These are phyloP conservation scores for Tetrax tetrax DNA, from an alignment of 2,113 vertebrate genomes.

Conservation along the genomic window DNA sequence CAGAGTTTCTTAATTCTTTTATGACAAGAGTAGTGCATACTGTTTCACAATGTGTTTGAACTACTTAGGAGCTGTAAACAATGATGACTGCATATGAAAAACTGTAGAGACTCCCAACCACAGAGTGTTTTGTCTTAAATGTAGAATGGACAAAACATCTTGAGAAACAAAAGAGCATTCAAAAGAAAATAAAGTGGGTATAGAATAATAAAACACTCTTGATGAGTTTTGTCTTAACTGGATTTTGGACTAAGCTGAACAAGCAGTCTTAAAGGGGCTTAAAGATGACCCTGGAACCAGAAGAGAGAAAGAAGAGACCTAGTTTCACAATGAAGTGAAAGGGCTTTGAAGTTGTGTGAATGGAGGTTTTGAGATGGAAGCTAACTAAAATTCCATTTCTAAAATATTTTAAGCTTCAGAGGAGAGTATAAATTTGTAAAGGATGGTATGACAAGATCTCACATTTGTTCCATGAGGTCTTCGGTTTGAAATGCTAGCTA, in stretches of 20 bases:
- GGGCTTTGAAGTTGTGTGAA: not conserved
- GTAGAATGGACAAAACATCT: not conserved
- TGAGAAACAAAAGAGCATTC: slow-evolving; percentile 54
- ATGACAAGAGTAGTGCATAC: not conserved
- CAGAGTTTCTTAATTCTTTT: not conserved
- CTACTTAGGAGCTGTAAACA: not conserved
- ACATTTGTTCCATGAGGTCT: not conserved
- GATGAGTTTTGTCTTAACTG: slow-evolving; percentile 89
- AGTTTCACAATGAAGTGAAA: not conserved
- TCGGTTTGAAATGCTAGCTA: not conserved
- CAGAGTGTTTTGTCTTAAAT: not conserved
- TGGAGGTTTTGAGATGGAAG: not conserved
- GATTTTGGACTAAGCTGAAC: slow-evolving; percentile 85
- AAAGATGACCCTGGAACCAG: slow-evolving; percentile 77
- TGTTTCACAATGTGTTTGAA: not conserved
- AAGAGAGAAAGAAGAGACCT: not conserved
- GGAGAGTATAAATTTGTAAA: not conserved
- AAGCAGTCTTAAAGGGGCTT: slow-evolving; percentile 84
- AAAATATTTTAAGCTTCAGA: not conserved
- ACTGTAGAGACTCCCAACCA: not conserved
- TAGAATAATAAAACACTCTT: slow-evolving; percentile 78
- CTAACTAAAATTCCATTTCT: not conserved
- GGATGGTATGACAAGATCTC: not conserved
- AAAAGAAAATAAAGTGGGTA: slow-evolving; percentile 78
- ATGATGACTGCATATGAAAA: not conserved